Conservation (phyloP, 2,888 invertebrate genomes). For the Orthosia gracilis region DNA sequence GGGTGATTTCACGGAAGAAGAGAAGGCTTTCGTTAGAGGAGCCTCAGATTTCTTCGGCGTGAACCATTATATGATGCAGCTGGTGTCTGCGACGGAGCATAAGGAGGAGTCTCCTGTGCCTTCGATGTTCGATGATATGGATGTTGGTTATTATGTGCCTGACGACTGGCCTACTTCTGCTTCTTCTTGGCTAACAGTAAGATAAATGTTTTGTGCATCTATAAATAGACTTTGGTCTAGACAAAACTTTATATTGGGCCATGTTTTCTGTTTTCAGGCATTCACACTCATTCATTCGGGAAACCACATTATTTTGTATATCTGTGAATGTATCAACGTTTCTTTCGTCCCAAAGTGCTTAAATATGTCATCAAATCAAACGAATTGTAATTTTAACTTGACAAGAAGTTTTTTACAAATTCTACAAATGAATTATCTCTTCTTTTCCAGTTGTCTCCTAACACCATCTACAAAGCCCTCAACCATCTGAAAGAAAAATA, state of each 20-base stretch:
- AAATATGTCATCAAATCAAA: too few species aligned
- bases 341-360: too few species aligned
- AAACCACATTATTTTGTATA: too few species aligned
- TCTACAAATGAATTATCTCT: neutral
- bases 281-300: too few species aligned
- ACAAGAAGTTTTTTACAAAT: too few species aligned
- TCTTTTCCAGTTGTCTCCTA: constrained; percentile 86
- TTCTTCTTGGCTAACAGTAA: constrained; percentile 71
- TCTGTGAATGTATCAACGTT: too few species aligned
- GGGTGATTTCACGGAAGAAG: constrained; percentile 83
- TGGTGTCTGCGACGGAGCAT: constrained; percentile 73
- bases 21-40: constrained; percentile 75
- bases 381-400: too few species aligned
- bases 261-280: too few species aligned
- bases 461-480: constrained; percentile 91
- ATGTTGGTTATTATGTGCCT: constrained; percentile 60
- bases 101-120: constrained; percentile 66
- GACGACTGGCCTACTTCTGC: constrained; percentile 75
- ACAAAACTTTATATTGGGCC: too few species aligned
- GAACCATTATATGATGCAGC: constrained; percentile 92
- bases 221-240: too few species aligned
- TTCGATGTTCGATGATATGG: constrained; percentile 73
- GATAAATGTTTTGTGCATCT: too few species aligned
- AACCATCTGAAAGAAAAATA: constrained; percentile 87
- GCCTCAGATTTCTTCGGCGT: constrained; percentile 88